Evolutionary conservation across 2,797 vertebrate species (phyloP), one percentile per base, ranked within the genome.

Genomic region (Rhinogobio ventralis): DNA sequence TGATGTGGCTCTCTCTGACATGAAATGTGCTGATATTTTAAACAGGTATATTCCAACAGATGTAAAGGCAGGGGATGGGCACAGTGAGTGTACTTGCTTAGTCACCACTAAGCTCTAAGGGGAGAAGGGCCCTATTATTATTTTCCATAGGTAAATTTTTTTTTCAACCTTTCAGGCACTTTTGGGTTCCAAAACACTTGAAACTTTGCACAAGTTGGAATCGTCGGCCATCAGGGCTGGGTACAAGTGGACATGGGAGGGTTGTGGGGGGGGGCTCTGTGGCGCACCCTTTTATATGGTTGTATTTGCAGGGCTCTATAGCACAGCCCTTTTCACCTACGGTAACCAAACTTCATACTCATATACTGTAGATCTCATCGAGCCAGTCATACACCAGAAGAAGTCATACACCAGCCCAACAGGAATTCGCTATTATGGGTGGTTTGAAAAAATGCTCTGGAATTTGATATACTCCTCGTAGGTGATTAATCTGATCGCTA

Each of bases 1-100:
- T 83, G 71, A 51, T 83, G 30, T 11, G 81, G 23, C 45, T 55
- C n/a, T 39, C 30, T 25, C 42, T 30, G 71, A 82, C 71, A 66
- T 25, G 4, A 73, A 62, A 49, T 45, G 15, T 20, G 57, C n/a
- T 57, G 33, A 77, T 57, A 60, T 60, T 25, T 60, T 55, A 39
- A 46, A 46, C n/a, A 13, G 57, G 57, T 79, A 30, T 64, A 64
- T 30, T 79, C 60, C 10, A 30, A 46, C 9, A 64, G 10, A 42
- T 64, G 25, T 64, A 78, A 64, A 46, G n/a, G 15, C 17, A 30
- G 10, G 57, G 0, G 17, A 46, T 28, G 30, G 28, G 20, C 2
- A 8, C 20, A 28, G 14, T 73, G 28, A 62, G 39, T 36, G 25
- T 46, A 45, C 15, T 46, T 62, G 69, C 69, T 73, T 62, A 28